phyloP scores from a whole-genome alignment of 2,113 vertebrate genomes.

The Planiliza haematocheilus region DNA sequence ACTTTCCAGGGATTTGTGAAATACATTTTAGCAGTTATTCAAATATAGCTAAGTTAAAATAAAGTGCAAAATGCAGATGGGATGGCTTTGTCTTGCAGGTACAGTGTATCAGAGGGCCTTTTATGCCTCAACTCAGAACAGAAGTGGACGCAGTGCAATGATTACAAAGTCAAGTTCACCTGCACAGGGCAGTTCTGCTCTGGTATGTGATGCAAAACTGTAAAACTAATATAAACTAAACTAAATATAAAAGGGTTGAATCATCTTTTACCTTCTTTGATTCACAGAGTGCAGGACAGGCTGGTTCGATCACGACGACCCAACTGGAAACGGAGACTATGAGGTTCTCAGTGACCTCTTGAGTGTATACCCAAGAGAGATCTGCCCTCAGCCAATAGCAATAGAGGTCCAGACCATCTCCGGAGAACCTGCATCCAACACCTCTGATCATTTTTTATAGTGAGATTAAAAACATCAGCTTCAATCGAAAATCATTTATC shows the following conservation, averaged over 20 bases:
- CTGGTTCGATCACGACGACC: constrained; percentile 75
- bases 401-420: constrained; percentile 66
- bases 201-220: constrained; percentile 30
- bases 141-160: constrained; percentile 26
- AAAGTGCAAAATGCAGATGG: too few relatives aligned
- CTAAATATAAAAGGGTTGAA: neutral
- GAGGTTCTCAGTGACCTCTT: constrained; percentile 66
- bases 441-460: constrained; percentile 53
- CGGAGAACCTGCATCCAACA: constrained; percentile 50
- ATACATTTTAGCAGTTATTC: too few relatives aligned
- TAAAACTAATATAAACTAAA: neutral
- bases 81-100: constrained; percentile 35
- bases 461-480: constrained; percentile 9
- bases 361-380: constrained; percentile 41
- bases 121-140: constrained; percentile 62
- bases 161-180: constrained; percentile 68
- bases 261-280: neutral
- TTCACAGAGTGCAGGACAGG: constrained; percentile 63
- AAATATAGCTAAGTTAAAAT: too few relatives aligned
- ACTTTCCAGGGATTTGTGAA: too few relatives aligned
- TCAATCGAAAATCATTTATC: neutral
- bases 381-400: constrained; percentile 60
- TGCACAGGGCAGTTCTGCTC: constrained; percentile 65
- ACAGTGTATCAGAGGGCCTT: constrained; percentile 50
- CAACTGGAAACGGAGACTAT: constrained; percentile 66